Percentiles rank a stretch among this genome's conserved stretches.
Conservation (phyloP, 2,888 invertebrate genomes). For the Onchidella celtica region DNA sequence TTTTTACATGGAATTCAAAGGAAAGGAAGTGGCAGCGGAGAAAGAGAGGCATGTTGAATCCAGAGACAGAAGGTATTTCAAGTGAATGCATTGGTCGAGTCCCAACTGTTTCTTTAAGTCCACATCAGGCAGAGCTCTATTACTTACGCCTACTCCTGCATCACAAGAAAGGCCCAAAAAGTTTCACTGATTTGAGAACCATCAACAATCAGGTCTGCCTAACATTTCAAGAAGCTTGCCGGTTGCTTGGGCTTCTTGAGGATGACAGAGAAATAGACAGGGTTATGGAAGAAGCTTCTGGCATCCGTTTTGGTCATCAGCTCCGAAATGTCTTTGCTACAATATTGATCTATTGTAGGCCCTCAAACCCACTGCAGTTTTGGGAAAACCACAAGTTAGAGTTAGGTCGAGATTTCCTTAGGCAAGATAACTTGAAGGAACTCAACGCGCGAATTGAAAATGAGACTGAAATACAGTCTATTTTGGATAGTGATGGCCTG, state of each 20-base stretch:
- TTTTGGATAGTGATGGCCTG: background rate
- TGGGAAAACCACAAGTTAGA: background rate
- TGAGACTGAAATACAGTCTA: background rate
- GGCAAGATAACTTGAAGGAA: background rate
- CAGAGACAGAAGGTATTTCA: background rate
- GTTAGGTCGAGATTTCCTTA: background rate
- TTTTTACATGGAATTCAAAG: background rate
- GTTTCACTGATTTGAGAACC: background rate
- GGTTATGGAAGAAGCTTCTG: background rate
- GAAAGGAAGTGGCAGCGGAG: background rate
- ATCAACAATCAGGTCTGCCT: background rate
- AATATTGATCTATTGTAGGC: background rate
- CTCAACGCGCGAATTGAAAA: background rate
- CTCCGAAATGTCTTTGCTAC: background rate
- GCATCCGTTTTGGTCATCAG: background rate
- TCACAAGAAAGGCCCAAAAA: background rate
- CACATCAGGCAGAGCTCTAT: constrained; percentile 13
- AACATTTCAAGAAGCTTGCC: constrained; percentile 21
- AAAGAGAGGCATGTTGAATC: background rate
- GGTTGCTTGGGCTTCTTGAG: background rate
- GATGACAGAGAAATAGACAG: constrained; percentile 16
- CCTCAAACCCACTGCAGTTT: background rate
- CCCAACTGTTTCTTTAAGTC: background rate
- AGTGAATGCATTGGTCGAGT: background rate
- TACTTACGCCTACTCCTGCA: background rate